Evolutionary conservation across 2,797 vertebrate genomes (phyloP).

Genomic region (Sciaenops ocellatus): DNA sequence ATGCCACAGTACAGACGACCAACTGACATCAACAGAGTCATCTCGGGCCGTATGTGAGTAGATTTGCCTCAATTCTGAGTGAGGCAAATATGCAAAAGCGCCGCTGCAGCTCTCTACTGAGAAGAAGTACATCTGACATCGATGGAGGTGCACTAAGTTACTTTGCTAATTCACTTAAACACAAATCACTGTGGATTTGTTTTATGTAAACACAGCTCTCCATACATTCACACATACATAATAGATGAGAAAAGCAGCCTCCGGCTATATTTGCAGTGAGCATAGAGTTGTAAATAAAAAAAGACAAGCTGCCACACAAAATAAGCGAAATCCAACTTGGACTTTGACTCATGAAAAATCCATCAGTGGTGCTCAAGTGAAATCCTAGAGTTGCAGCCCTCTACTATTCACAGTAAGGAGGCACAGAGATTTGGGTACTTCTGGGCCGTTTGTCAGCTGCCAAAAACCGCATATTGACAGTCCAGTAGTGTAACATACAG

Average conservation of each 20-base stretch:
- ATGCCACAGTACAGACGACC: constrained; percentile 32
- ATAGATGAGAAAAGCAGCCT: constrained; percentile 39
- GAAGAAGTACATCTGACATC: background rate
- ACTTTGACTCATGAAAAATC: constrained; percentile 49
- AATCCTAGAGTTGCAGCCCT: constrained; percentile 24
- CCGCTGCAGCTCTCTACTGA: background rate
- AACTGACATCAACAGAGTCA: constrained; percentile 39
- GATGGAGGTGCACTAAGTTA: background rate
- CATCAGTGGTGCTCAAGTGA: constrained; percentile 27
- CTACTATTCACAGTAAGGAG: constrained; percentile 14
- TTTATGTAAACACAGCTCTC: constrained; percentile 10
- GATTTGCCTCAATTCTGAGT: constrained; percentile 10
- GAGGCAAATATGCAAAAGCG: constrained; percentile 14
- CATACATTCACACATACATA: constrained; percentile 39
- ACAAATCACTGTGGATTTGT: background rate
- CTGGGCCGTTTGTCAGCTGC: constrained; percentile 34
- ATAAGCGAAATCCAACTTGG: constrained; percentile 41
- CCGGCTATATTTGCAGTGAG: constrained; percentile 7
- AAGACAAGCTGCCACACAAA: constrained; percentile 37
- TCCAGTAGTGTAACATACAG: constrained; percentile 1
- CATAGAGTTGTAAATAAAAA: constrained; percentile 34
- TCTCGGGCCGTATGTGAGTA: constrained; percentile 2
- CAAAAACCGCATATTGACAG: constrained; percentile 13
- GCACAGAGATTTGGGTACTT: constrained; percentile 18
- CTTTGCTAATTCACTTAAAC: constrained; percentile 4